These are phyloP conservation scores for Pandemis heparana DNA, from an alignment of 2,888 invertebrate species.

Conservation along the genomic window DNA sequence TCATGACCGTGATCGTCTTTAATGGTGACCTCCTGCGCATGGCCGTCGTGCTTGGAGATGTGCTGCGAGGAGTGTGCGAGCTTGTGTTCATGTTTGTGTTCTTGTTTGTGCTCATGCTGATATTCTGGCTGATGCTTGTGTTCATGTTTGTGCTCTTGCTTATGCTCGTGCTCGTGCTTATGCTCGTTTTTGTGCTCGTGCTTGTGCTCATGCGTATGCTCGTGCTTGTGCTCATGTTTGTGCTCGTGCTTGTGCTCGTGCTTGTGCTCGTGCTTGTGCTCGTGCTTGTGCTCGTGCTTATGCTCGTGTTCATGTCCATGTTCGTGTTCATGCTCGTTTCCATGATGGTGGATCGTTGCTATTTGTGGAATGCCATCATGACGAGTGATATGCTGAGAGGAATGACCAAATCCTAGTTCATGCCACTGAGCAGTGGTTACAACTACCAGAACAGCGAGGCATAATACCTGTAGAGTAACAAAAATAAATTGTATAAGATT, in stretches of 20 bases:
- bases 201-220: slow-evolving; percentile 44
- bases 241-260: slow-evolving; percentile 14
- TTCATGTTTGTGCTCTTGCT: slow-evolving; percentile 9
- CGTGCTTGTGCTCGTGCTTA: slow-evolving; percentile 1
- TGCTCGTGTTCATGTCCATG: slow-evolving; percentile 15
- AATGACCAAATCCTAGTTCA: slow-evolving; percentile 40
- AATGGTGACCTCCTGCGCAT: slow-evolving; percentile 49
- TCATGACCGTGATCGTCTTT: slow-evolving; percentile 45
- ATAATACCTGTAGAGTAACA: slow-evolving; percentile 43
- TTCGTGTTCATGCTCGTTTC: slow-evolving; percentile 55
- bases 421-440: slow-evolving; percentile 44
- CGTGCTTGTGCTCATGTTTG: slow-evolving; percentile 9
- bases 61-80: slow-evolving; percentile 56
- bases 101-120: slow-evolving; percentile 6
- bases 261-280: slow-evolving; percentile 7
- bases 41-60: slow-evolving; percentile 55
- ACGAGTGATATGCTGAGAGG: slow-evolving; percentile 45
- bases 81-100: slow-evolving; percentile 29
- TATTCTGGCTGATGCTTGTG: slow-evolving; percentile 37
- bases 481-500: not conserved
- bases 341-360: slow-evolving; percentile 19
- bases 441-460: slow-evolving; percentile 45
- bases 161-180: slow-evolving; percentile 12
- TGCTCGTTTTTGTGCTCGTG: slow-evolving; percentile 51
- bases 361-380: slow-evolving; percentile 43